Evolutionary conservation across 2,888 invertebrate species (phyloP).

Genomic region (Pimpla rufipes): DNA sequence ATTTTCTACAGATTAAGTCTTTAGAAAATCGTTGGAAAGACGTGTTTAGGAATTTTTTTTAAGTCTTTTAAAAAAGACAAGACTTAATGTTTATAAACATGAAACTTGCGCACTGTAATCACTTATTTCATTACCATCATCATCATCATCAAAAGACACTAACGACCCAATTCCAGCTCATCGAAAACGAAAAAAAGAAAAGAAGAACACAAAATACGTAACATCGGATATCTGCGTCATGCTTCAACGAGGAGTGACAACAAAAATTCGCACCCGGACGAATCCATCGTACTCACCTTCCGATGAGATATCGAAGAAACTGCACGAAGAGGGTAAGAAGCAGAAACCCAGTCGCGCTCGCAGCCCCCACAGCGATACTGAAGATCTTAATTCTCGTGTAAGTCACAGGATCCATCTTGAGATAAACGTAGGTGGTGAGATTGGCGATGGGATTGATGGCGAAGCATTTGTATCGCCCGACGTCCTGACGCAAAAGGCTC

Average conservation of each 20-base stretch:
- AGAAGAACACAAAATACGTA: too few species aligned
- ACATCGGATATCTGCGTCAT: neutral
- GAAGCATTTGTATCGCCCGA: constrained; percentile 94
- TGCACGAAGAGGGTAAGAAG: constrained; percentile 93
- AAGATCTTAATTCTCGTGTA: constrained; percentile 94
- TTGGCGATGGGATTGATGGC: constrained; percentile 95
- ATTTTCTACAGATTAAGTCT: too few species aligned
- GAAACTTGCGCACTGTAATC: too few species aligned
- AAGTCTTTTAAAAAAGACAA: too few species aligned
- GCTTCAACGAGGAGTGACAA: neutral
- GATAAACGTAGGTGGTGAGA: constrained; percentile 90
- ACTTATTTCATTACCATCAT: too few species aligned
- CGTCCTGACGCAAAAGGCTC: constrained; percentile 91
- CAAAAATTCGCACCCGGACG: neutral
- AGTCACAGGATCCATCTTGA: constrained; percentile 94
- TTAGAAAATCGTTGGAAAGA: too few species aligned
- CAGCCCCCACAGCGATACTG: constrained; percentile 93
- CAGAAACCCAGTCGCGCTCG: constrained; percentile 93
- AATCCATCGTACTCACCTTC: constrained; percentile 89
- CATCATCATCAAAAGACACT: too few species aligned
- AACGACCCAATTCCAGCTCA: too few species aligned
- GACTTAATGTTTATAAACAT: too few species aligned
- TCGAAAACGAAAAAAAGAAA: too few species aligned
- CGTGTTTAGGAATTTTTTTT: too few species aligned
- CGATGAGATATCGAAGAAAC: constrained; percentile 89